Conservation (phyloP, 2,888 invertebrate genomes). For the Noctua janthina region DNA sequence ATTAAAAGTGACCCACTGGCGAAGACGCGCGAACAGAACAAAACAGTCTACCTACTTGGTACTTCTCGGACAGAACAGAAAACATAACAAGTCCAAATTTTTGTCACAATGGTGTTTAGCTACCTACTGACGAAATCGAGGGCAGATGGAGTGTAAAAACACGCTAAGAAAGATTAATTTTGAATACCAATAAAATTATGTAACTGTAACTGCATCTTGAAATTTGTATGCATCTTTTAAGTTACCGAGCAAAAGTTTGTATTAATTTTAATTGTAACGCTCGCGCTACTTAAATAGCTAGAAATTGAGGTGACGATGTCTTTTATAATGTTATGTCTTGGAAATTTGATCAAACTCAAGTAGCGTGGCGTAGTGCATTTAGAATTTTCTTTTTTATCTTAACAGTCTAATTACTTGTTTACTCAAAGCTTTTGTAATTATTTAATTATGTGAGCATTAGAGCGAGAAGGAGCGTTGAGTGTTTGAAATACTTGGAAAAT, state of each 20-base stretch:
- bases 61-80: conserved; percentile 67
- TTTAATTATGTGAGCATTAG: conserved; percentile 50
- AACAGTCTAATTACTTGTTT: conserved; percentile 61
- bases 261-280: conserved; percentile 48
- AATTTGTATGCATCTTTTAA: conserved; percentile 46
- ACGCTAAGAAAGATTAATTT: conserved; percentile 68
- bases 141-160: conserved; percentile 66
- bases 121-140: conserved; percentile 64
- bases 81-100: conserved; percentile 68
- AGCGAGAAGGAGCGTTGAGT: conserved; percentile 43
- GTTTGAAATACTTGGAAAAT: conserved; percentile 48
- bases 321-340: conserved; percentile 61
- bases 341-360: conserved; percentile 57
- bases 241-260: conserved; percentile 7
- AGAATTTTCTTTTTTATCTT: conserved; percentile 42
- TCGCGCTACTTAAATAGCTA: conserved; percentile 53
- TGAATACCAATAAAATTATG: conserved; percentile 66
- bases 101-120: conserved; percentile 71
- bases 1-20: conserved; percentile 88
- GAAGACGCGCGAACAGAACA: conserved; percentile 73
- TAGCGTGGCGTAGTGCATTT: conserved; percentile 45
- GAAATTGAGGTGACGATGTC: conserved; percentile 65
- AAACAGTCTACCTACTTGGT: conserved; percentile 69
- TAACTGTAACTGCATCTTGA: conserved; percentile 70
- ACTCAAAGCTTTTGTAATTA: conserved; percentile 54